Conservation (phyloP, 2,888 invertebrate species). For the Cosmopolites sordidus region DNA sequence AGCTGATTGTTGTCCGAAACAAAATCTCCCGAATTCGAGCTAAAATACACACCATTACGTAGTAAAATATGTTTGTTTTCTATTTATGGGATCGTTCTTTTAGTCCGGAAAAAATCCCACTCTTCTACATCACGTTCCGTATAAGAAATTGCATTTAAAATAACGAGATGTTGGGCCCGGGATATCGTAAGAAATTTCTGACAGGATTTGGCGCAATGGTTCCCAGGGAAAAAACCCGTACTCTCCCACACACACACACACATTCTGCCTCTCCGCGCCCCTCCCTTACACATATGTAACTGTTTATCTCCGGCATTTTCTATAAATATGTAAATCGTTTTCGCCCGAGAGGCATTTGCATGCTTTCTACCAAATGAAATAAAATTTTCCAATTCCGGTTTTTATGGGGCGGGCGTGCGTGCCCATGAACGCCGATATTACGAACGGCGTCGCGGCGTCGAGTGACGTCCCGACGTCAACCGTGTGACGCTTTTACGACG, state of each 20-base stretch:
- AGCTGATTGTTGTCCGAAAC: too few relatives aligned
- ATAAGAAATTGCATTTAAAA: constrained; percentile 42
- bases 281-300: constrained; percentile 9
- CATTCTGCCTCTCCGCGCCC: background rate
- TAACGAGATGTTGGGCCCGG: constrained; percentile 30
- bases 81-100: too few relatives aligned
- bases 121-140: constrained; percentile 38
- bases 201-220: constrained; percentile 8
- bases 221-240: too few relatives aligned
- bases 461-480: too few relatives aligned
- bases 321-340: constrained; percentile 32
- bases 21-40: too few relatives aligned
- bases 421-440: constrained; percentile 19
- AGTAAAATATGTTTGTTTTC: too few relatives aligned
- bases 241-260: constrained; percentile 11
- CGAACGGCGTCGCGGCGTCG: too few relatives aligned
- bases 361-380: constrained; percentile 30
- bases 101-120: background rate
- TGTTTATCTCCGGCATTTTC: constrained; percentile 29
- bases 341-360: constrained; percentile 22
- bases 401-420: constrained; percentile 15
- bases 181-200: constrained; percentile 24
- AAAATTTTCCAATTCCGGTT: constrained; percentile 26
- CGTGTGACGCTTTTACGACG: too few relatives aligned
- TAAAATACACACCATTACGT: background rate